Conservation (phyloP, 2,797 vertebrate genomes). For the Gambusia yucatana region DNA sequence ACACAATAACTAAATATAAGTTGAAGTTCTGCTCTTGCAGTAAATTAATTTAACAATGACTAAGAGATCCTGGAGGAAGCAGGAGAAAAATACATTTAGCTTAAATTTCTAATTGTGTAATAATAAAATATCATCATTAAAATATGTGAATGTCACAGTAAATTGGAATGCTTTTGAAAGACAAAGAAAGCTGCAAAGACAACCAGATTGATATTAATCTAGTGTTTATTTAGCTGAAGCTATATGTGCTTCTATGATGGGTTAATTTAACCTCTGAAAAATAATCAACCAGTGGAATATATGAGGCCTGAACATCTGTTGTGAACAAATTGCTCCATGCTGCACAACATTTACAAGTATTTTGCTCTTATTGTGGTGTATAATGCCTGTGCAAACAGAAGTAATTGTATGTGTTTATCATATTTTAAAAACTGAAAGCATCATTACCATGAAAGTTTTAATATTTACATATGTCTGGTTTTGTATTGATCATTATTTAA, state of each 20-base stretch:
- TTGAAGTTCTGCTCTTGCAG: not conserved
- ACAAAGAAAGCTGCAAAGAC: conserved; percentile 51
- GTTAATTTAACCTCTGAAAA: conserved; percentile 41
- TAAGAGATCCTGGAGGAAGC: conserved; percentile 3
- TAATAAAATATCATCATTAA: conserved; percentile 27
- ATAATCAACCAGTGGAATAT: conserved; percentile 59
- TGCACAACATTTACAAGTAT: conserved; percentile 34
- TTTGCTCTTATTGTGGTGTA: conserved; percentile 19
- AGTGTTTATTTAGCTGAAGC: conserved; percentile 67
- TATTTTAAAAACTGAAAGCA: not conserved
- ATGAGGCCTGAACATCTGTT: conserved; percentile 69
- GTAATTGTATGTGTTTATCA: not conserved
- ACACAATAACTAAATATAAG: not conserved
- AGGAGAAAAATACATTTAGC: conserved; percentile 13
- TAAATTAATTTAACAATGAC: not conserved
- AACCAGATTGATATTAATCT: conserved; percentile 69
- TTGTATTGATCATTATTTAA: not conserved
- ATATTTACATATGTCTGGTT: not conserved
- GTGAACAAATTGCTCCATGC: conserved; percentile 63
- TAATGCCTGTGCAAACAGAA: conserved; percentile 3
- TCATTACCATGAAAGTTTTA: not conserved
- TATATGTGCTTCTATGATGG: conserved; percentile 58
- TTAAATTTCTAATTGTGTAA: conserved; percentile 3
- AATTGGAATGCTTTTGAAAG: conserved; percentile 46
- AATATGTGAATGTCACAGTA: conserved; percentile 38